Conservation (phyloP, 1,140 invertebrate genomes). For the Orussus abietinus region DNA sequence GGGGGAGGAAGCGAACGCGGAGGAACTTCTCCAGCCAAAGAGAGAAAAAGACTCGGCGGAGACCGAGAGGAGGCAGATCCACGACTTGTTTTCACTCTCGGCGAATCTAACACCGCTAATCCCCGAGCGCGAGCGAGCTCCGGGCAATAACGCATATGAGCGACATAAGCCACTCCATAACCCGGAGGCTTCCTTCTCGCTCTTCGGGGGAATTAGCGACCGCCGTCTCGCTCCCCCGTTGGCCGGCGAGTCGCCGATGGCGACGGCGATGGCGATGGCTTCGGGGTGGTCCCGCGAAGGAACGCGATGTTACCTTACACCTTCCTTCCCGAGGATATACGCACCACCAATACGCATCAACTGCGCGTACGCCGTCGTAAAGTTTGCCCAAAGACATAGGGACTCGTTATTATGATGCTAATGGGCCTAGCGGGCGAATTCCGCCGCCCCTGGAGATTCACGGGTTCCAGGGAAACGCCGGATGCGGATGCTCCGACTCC, state of each 20-base stretch:
- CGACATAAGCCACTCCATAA: constrained; percentile 1
- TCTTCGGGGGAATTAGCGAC: too few species aligned
- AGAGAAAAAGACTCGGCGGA: constrained; percentile 2
- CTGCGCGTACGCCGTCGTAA: constrained; percentile 39
- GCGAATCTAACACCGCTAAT: constrained; percentile 19
- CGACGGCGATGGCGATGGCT: constrained; percentile 10
- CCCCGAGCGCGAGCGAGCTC: too few species aligned
- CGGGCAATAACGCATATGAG: constrained; percentile 2
- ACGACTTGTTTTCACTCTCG: constrained; percentile 14
- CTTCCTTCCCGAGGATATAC: constrained; percentile 31
- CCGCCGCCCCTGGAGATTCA: too few species aligned
- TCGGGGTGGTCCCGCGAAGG: constrained; percentile 25
- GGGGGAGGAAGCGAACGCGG: too few species aligned
- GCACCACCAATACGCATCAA: constrained; percentile 43
- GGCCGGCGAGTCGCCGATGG: constrained; percentile 14
- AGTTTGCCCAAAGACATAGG: constrained; percentile 39
- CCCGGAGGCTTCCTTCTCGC: too few species aligned
- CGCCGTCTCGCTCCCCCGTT: too few species aligned
- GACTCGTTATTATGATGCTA: constrained; percentile 48
- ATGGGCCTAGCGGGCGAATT: constrained; percentile 33
- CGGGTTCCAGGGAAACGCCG: too few species aligned
- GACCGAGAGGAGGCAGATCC: constrained; percentile 1
- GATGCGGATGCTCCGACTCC: too few species aligned
- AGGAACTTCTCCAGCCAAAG: too few species aligned
- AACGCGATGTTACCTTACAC: constrained; percentile 39